Evolutionary conservation across 2,797 vertebrate species (phyloP), one percentile per base, ranked within the genome.

Genomic region (Sebastes taczanowskii): DNA sequence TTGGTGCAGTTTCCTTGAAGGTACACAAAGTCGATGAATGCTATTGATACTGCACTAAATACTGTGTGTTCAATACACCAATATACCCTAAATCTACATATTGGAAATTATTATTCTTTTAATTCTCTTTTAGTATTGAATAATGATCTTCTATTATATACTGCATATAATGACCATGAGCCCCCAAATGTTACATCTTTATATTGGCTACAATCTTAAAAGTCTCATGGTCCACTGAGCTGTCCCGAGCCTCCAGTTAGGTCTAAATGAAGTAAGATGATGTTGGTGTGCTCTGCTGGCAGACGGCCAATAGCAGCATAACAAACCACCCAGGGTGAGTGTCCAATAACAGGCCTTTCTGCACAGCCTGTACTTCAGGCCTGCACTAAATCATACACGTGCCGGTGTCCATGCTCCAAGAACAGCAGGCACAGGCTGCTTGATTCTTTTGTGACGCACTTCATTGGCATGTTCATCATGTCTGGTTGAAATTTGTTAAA

Each of bases 271-370:
- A 80, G 68, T 42, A 53, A 32, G 56, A 38, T 62, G 75, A 72
- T 72, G 35, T 77, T 13, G 34, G 42, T 77, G 64, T 80, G 75
- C 70, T 81, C 60, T 49, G 81, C 23, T 75, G 87, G 86, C 83
- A 78, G 68, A 7, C 11, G 0, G 60, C 79, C 85, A 66, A 46
- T 4, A 61, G 55, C 73, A 81, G 70, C 59, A 69, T 49, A 77
- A 80, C 66, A 66, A 74, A 72, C 56, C 74, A 64, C 68, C 46
- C 58, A 49, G 65, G 49, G n/a, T 56, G 29, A 80, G 86, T 81
- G 77, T 88, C 88, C 77, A 84, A 66, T 86, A 78, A 85, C 85
- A 76, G 72, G 65, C 29, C 66, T 62, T 55, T 67, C 42, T 72
- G 71, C 63, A 79, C 58, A 72, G 74, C 53, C 42, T 67, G 55